Percentiles rank a stretch among this genome's conserved stretches.
Conservation (phyloP, 2,113 vertebrate genomes). For the Osmerus mordax region DNA sequence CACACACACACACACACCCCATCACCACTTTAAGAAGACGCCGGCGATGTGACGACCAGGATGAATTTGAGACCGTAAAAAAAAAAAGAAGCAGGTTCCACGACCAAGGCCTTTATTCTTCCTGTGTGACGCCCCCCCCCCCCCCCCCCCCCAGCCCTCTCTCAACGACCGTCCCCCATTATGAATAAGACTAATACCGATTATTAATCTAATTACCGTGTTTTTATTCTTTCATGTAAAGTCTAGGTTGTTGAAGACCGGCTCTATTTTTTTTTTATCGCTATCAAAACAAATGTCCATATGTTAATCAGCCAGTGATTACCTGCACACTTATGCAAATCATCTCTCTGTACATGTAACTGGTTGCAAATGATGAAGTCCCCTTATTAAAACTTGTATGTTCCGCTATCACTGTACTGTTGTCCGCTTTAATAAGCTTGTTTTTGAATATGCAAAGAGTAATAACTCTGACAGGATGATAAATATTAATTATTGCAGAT, state of each 20-base stretch:
- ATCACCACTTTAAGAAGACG: too few relatives aligned
- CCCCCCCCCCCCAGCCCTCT: slow-evolving; percentile 27
- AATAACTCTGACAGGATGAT: slow-evolving; percentile 69
- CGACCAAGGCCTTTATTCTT: background rate
- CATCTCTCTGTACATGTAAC: slow-evolving; percentile 63
- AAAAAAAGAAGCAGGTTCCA: slow-evolving; percentile 4
- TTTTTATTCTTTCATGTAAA: slow-evolving; percentile 54
- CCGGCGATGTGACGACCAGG: too few relatives aligned
- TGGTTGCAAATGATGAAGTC: slow-evolving; percentile 58
- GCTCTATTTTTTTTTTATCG: slow-evolving; percentile 49
- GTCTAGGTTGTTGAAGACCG: slow-evolving; percentile 22
- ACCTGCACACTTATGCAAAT: slow-evolving; percentile 74
- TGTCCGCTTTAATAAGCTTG: slow-evolving; percentile 64
- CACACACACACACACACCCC: background rate
- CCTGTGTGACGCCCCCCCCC: slow-evolving; percentile 1
- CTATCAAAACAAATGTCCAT: slow-evolving; percentile 70
- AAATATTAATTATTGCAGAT: slow-evolving; percentile 69
- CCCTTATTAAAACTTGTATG: slow-evolving; percentile 60
- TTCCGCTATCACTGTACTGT: slow-evolving; percentile 69
- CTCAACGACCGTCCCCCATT: slow-evolving; percentile 21
- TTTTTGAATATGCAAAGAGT: slow-evolving; percentile 63
- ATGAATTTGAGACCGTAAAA: too few relatives aligned
- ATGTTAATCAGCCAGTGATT: slow-evolving; percentile 74
- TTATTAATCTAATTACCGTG: slow-evolving; percentile 59
- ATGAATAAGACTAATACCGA: slow-evolving; percentile 30